phyloP scores from a whole-genome alignment of 2,797 vertebrate genomes.

The Natrix natrix region DNA sequence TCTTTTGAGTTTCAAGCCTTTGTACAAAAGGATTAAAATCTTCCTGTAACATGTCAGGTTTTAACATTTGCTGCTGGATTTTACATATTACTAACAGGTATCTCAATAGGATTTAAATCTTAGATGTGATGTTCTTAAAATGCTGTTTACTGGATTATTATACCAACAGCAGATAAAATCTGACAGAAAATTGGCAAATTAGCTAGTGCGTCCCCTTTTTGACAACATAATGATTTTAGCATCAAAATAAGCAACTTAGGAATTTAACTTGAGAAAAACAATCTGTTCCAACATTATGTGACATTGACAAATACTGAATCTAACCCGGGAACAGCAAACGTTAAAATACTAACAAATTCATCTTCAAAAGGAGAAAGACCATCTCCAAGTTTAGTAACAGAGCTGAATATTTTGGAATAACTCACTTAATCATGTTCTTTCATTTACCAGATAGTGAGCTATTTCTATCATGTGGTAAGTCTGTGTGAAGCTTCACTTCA shows the following conservation, averaged over 20 bases:
- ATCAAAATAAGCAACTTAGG: slow-evolving; percentile 63
- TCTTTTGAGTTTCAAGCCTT: slow-evolving; percentile 55
- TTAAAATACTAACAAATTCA: neutral
- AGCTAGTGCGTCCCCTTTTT: slow-evolving; percentile 54
- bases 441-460: neutral
- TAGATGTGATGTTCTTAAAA: slow-evolving; percentile 64
- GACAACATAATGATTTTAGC: slow-evolving; percentile 63
- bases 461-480: neutral
- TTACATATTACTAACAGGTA: slow-evolving; percentile 56
- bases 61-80: slow-evolving; percentile 63
- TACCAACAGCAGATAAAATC: slow-evolving; percentile 64
- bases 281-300: slow-evolving; percentile 37
- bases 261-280: slow-evolving; percentile 39
- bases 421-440: neutral
- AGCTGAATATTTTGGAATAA: neutral
- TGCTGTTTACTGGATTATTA: slow-evolving; percentile 64
- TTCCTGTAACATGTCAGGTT: slow-evolving; percentile 44
- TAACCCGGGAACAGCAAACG: neutral
- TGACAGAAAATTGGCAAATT: slow-evolving; percentile 69
- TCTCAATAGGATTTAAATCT: slow-evolving; percentile 64
- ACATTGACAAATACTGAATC: slow-evolving; percentile 33
- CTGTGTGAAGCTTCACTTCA: neutral
- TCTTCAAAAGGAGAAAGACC: neutral
- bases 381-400: neutral
- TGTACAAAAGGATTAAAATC: slow-evolving; percentile 51